These are phyloP conservation scores for Physella acuta DNA, from an alignment of 1,140 invertebrate genomes.

Conservation along the genomic window DNA sequence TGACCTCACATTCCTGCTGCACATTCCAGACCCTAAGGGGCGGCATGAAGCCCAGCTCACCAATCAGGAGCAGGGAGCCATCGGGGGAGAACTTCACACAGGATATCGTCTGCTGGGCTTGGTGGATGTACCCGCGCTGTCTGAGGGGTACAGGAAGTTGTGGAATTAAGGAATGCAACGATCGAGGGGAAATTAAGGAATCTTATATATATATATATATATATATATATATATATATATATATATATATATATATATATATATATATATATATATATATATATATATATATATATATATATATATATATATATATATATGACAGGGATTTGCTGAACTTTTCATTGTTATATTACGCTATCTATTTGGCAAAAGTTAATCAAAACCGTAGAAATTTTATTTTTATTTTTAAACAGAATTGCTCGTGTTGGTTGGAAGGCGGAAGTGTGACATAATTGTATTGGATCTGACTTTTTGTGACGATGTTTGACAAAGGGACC, in stretches of 20 bases:
- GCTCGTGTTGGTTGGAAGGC: no score
- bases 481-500: no score
- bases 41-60: slow-evolving; percentile 8
- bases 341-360: no score
- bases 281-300: not conserved
- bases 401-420: no score
- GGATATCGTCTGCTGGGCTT: not conserved
- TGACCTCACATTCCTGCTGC: not conserved
- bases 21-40: slow-evolving; percentile 10
- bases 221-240: not conserved
- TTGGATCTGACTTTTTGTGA: no score
- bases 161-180: not conserved
- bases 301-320: not conserved
- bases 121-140: slow-evolving; percentile 12
- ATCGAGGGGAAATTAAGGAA: not conserved
- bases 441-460: no score
- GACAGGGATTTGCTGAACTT: not conserved
- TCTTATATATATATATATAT: no score
- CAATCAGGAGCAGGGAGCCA: slow-evolving; percentile 13
- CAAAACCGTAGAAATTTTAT: no score
- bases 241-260: not conserved
- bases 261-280: not conserved
- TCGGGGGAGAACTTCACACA: slow-evolving; percentile 17
- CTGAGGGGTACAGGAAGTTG: not conserved
- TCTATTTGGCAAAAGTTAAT: no score